Base-by-base conservation (phyloP, 2,888 invertebrate genomes). In the Phania funesta region DNA sequence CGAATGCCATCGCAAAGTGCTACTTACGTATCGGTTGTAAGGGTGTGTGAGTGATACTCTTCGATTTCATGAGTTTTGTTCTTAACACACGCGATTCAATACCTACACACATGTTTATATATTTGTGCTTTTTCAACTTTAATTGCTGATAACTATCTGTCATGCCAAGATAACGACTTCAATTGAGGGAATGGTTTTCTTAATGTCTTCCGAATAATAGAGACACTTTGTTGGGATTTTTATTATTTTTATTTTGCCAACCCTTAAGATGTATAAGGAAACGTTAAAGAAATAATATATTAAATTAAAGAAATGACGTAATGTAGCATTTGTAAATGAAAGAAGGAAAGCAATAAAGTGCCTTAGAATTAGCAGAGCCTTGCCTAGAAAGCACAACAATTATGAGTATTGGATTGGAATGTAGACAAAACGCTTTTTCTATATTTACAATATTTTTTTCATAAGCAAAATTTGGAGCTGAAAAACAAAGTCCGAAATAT, bases 61-160 rank as follows among this genome's bases (percentile, higher is more conserved):
- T n/a, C n/a, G 6, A 22, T n/a, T 26, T 44, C 1, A n/a, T 60
- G 26, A 26, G 18, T 29, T 26, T 44, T 1, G 26, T 7, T 22
- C 9, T 41, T 3, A 1, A 26, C 6, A 6, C 3, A 16, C 13
- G 24, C n/a, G 7, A 13, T 22, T n/a, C n/a, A n/a, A n/a, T n/a
- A n/a, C n/a, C 13, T 9, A 24, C 11, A 35, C 24, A 35, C 35
- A 16, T 1, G 11, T 67, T 60, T 54, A 58, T 64, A 16, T 58
- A 32, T 64, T 58, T 73, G 64, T 67, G 50, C 48, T 68, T 76
- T 64, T 65, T 64, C 50, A 70, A 70, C 77, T 78, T 65, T 71
- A 78, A 67, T 35, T 54, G 50, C 41, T 75, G 82, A 74, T 75
- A 78, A 75, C 46, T 54, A 82, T 78, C 74, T 75, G 74, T 62